Conservation (phyloP, 2,797 vertebrate genomes). For the Dryobates pubescens region DNA sequence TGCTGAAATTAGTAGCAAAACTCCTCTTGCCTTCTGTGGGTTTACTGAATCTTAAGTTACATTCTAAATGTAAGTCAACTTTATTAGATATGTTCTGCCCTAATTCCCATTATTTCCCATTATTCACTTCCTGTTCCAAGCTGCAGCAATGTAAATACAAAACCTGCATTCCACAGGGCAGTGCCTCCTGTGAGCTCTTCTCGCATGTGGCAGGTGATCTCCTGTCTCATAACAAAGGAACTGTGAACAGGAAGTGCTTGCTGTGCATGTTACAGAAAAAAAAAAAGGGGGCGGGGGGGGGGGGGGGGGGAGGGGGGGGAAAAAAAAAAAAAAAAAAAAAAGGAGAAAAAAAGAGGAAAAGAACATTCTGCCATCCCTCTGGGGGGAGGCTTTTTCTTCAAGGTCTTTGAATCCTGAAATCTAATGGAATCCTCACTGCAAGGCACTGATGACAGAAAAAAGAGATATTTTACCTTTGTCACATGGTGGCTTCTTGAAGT, state of each 20-base stretch:
- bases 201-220: rapidly evolving
- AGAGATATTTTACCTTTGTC: not conserved
- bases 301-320: too few relatives aligned
- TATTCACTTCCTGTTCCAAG: not conserved
- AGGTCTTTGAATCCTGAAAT: not conserved
- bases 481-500: not conserved
- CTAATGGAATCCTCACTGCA: not conserved
- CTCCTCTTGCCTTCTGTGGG: not conserved
- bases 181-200: not conserved
- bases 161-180: not conserved
- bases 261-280: not conserved
- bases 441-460: not conserved
- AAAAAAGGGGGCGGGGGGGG: not conserved
- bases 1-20: not conserved
- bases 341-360: not conserved
- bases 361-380: not conserved
- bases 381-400: not conserved
- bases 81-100: not conserved
- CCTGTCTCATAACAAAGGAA: not conserved
- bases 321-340: not conserved
- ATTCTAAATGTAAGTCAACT: not conserved
- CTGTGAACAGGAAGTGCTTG: not conserved
- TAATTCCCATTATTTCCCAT: not conserved
- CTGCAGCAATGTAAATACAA: not conserved
- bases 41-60: not conserved